Percentiles rank a stretch among this genome's conserved stretches.
These are phyloP conservation scores for Apamea sordens DNA, from an alignment of 2,888 invertebrate genomes.

Conservation along the genomic window DNA sequence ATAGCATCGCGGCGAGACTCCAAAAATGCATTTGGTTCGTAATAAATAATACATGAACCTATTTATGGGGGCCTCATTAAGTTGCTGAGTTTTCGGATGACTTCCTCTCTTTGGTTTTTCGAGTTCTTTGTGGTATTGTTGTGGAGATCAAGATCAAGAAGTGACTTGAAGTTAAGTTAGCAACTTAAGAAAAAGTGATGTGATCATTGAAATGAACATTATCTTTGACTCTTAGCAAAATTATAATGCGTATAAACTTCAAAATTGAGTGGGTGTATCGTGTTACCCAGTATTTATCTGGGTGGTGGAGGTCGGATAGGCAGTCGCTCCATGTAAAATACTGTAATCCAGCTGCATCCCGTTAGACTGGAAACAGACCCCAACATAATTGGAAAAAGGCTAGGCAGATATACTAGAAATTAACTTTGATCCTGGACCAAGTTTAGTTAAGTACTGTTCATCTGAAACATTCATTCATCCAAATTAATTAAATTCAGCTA, in stretches of 20 bases:
- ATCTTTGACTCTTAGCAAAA: not conserved
- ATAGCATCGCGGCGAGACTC: conserved; percentile 78
- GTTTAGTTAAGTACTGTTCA: not conserved
- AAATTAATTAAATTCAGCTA: not conserved
- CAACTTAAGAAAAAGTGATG: not conserved
- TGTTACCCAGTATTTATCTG: not conserved
- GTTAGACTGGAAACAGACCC: not conserved
- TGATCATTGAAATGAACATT: not conserved
- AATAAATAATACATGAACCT: conserved; percentile 86
- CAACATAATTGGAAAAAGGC: not conserved
- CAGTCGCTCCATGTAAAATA: not conserved
- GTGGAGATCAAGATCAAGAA: not conserved
- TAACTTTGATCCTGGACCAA: not conserved
- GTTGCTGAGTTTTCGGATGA: conserved; percentile 76
- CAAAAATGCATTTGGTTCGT: conserved; percentile 83
- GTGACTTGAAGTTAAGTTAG: not conserved
- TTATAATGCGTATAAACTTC: not conserved
- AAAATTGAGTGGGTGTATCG: not conserved
- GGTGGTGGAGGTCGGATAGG: not conserved
- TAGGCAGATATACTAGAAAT: not conserved
- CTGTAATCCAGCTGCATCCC: not conserved
- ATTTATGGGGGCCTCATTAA: conserved; percentile 85
- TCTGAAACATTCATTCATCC: not conserved
- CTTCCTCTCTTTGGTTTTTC: conserved; percentile 64
- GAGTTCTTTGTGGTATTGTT: conserved; percentile 25